Conservation (phyloP, 2,113 vertebrate species). For the Natator depressus region DNA sequence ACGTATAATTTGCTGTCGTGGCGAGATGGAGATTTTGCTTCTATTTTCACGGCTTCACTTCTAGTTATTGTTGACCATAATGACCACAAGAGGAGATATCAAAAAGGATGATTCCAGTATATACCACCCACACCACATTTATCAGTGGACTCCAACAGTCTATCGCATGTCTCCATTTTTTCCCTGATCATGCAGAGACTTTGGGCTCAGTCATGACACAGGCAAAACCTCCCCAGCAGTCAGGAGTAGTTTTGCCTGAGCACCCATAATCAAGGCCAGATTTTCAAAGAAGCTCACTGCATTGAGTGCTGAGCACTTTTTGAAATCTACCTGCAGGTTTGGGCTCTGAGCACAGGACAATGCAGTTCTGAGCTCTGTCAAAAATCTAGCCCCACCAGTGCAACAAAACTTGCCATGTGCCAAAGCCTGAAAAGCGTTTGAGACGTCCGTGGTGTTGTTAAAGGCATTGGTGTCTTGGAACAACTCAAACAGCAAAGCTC, state of each 20-base stretch:
- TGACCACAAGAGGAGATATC: not conserved
- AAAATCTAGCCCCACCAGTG: not conserved
- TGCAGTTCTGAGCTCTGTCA: not conserved
- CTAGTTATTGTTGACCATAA: not conserved
- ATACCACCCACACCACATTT: not conserved
- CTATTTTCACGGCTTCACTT: not conserved
- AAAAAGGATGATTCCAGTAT: not conserved
- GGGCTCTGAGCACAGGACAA: not conserved
- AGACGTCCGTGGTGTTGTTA: not conserved
- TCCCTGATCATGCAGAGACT: not conserved
- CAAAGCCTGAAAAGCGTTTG: not conserved
- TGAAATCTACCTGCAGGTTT: not conserved
- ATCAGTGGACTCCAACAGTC: not conserved
- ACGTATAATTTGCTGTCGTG: not conserved
- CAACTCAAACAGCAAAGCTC: not conserved
- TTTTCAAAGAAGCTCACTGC: not conserved
- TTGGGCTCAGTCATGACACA: not conserved
- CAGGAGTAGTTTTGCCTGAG: not conserved
- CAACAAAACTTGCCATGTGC: not conserved
- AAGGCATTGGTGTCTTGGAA: not conserved
- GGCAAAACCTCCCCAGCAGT: not conserved
- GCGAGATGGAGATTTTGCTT: not conserved
- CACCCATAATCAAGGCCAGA: not conserved
- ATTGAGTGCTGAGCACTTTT: not conserved
- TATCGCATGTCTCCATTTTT: not conserved